Conservation (phyloP, 2,888 invertebrate species). For the Lasioglossum malachurum region DNA sequence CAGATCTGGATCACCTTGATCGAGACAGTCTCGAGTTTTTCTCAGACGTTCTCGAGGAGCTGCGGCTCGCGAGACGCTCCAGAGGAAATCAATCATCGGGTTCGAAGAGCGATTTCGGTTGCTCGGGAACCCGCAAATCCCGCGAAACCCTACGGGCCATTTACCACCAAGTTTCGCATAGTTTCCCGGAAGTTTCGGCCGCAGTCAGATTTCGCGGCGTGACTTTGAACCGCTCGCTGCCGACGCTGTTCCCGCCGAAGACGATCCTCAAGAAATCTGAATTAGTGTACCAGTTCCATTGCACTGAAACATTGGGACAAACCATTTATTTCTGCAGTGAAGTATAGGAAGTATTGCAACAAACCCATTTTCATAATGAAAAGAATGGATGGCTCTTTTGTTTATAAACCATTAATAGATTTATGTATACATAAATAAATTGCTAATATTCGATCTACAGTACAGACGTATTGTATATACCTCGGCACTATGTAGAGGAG, state of each 20-base stretch:
- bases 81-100: conserved; percentile 9
- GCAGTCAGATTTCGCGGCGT: conserved; percentile 14
- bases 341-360: too few relatives aligned
- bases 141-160: conserved; percentile 34
- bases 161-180: conserved; percentile 49
- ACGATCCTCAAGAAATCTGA: background rate
- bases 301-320: background rate
- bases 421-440: too few relatives aligned
- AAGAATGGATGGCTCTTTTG: too few relatives aligned
- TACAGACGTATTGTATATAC: too few relatives aligned
- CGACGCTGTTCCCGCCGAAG: background rate
- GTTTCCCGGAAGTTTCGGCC: conserved; percentile 22
- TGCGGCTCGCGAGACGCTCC: background rate
- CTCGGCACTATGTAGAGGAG: too few relatives aligned
- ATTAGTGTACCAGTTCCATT: background rate
- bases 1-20: background rate
- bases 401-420: too few relatives aligned
- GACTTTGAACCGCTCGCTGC: conserved; percentile 20
- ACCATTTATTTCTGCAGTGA: too few relatives aligned
- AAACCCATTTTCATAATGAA: too few relatives aligned
- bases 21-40: background rate
- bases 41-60: background rate
- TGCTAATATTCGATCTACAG: too few relatives aligned
- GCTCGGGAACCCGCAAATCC: background rate
- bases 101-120: conserved; percentile 8